phyloP scores from a whole-genome alignment of 1,140 invertebrate species.

The Lepidurus arcticus region DNA sequence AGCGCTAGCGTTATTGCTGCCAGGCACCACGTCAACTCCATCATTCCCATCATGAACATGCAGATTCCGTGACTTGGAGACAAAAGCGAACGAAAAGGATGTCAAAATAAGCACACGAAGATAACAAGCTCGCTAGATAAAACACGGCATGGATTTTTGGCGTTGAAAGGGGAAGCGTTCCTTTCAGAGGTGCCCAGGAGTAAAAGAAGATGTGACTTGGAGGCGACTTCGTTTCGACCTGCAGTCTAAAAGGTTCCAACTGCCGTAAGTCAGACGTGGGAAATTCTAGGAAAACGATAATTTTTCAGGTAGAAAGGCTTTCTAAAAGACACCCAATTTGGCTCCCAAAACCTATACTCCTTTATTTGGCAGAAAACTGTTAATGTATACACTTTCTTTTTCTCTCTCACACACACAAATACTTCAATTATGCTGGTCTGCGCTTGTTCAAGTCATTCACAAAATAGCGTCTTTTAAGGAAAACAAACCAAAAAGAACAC shows the following conservation, averaged over 20 bases:
- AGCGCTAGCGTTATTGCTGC: slow-evolving; percentile 4
- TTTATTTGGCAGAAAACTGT: too few species aligned
- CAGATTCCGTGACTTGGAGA: slow-evolving; percentile 2
- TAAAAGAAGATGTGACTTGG: background rate
- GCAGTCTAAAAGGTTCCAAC: background rate
- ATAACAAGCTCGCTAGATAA: background rate
- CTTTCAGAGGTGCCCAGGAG: background rate
- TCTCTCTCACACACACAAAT: too few species aligned
- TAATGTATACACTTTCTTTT: too few species aligned
- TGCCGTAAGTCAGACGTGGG: background rate
- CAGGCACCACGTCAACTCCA: slow-evolving; percentile 7
- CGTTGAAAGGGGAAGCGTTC: background rate
- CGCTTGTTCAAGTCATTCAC: background rate
- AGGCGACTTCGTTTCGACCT: background rate
- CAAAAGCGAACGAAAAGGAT: background rate
- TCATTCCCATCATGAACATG: background rate
- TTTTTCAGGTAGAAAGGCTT: too few species aligned
- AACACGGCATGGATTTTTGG: background rate
- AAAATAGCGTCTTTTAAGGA: background rate
- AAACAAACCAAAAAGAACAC: background rate
- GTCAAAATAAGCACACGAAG: background rate
- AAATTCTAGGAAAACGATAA: background rate
- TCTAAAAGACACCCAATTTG: too few species aligned
- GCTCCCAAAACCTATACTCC: too few species aligned
- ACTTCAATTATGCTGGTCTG: too few species aligned